Conservation (phyloP, 2,113 vertebrate species). For the Oceanites oceanicus region DNA sequence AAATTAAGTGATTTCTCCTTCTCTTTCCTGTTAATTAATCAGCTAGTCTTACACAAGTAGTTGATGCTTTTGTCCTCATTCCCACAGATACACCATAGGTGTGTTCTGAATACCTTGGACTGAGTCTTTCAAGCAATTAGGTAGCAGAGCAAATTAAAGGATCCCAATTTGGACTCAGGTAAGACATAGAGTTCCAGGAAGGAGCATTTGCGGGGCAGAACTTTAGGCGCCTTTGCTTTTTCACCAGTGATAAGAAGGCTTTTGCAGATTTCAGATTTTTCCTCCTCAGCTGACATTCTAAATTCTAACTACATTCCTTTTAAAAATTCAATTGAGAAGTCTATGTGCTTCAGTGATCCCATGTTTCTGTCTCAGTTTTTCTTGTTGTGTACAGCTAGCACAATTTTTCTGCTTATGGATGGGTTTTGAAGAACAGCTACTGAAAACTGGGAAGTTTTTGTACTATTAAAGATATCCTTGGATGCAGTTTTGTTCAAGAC, state of each 20-base stretch:
- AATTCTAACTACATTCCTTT: not conserved
- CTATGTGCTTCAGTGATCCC: not conserved
- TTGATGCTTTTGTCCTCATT: not conserved
- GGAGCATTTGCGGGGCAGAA: not conserved
- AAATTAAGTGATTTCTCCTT: not conserved
- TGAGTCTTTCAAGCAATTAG: not conserved
- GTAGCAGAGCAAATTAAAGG: not conserved
- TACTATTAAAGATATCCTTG: not conserved
- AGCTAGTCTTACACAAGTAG: not conserved
- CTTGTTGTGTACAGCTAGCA: not conserved
- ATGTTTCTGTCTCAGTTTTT: not conserved
- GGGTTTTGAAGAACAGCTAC: not conserved
- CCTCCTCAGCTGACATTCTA: not conserved
- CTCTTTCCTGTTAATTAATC: not conserved
- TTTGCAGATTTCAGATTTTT: not conserved
- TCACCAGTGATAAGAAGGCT: not conserved
- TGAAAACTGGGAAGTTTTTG: not conserved
- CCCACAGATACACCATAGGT: not conserved
- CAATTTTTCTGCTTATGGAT: not conserved
- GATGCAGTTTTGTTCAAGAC: not conserved
- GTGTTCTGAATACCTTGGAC: not conserved
- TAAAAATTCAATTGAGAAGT: not conserved
- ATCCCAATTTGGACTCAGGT: not conserved
- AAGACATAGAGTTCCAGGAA: not conserved
- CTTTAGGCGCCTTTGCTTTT: not conserved